A percentile compares a stretch with the other conserved stretches of the same genome.
Conservation (phyloP, 2,888 invertebrate species). For the Electrophaes corylata region DNA sequence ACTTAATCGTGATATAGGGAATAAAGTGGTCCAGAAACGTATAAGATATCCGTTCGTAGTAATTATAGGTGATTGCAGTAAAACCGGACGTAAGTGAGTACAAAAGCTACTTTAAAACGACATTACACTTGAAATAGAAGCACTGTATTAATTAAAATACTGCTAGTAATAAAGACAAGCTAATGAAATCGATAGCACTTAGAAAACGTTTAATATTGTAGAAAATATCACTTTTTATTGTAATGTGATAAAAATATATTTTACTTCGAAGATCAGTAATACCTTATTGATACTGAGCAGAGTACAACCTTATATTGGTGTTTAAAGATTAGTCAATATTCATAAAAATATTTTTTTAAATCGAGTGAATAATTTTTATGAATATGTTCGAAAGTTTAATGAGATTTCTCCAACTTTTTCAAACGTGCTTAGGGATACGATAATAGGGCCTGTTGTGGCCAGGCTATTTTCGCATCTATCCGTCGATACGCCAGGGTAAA, state of each 20-base stretch:
- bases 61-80: too few relatives aligned
- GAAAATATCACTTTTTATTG: conserved; percentile 78
- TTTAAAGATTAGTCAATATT: conserved; percentile 18
- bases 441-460: conserved; percentile 89
- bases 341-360: conserved; percentile 16
- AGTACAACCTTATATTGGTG: conserved; percentile 41
- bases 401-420: conserved; percentile 25
- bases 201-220: conserved; percentile 66
- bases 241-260: conserved; percentile 72
- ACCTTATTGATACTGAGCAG: conserved; percentile 57
- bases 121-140: conserved; percentile 61
- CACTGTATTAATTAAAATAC: conserved; percentile 67
- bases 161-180: conserved; percentile 60
- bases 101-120: conserved; percentile 74
- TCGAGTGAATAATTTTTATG: conserved; percentile 22
- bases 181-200: conserved; percentile 56
- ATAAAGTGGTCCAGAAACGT: not conserved
- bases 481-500: conserved; percentile 97
- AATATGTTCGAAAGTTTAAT: conserved; percentile 11
- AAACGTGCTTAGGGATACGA: conserved; percentile 66
- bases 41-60: too few relatives aligned
- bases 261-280: conserved; percentile 45
- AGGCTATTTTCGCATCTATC: conserved; percentile 98
- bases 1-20: not conserved
- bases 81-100: conserved; percentile 60